A percentile compares a stretch with the other conserved stretches of the same genome.
Evolutionary conservation across 2,113 vertebrate genomes (phyloP).

Genomic region (Paramormyrops kingsleyae): DNA sequence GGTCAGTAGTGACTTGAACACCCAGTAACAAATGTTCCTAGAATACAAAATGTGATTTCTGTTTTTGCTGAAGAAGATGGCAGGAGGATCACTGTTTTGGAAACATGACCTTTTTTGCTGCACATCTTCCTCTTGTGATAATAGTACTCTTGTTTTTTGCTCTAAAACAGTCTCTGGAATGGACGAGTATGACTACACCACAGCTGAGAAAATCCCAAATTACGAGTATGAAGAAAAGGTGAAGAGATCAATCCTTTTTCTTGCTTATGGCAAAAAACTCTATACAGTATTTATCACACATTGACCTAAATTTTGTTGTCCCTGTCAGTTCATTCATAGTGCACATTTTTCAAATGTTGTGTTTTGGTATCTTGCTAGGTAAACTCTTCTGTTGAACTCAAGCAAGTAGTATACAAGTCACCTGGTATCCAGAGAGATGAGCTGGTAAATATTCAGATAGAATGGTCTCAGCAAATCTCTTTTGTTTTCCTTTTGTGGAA

Average conservation of each 20-base stretch:
- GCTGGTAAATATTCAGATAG: constrained; percentile 49
- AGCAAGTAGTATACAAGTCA: constrained; percentile 72
- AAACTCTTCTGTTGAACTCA: constrained; percentile 71
- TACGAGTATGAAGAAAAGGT: constrained; percentile 73
- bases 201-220: constrained; percentile 62
- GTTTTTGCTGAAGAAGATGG: neutral
- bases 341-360: neutral
- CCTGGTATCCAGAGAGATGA: constrained; percentile 77
- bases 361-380: constrained; percentile 41
- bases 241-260: constrained; percentile 7
- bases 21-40: neutral
- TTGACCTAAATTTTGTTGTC: neutral
- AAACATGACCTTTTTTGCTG: neutral
- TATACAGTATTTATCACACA: neutral
- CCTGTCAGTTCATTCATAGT: neutral
- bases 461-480: neutral
- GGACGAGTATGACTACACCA: constrained; percentile 68
- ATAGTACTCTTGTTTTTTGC: constrained; percentile 16
- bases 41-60: neutral
- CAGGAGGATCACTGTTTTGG: neutral
- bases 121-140: neutral
- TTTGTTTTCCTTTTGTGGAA: neutral
- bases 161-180: constrained; percentile 39
- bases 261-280: neutral
- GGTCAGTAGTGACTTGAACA: constrained; percentile 48